Base-by-base conservation (phyloP, 2,888 invertebrate species). In the Steromphala cineraria region DNA sequence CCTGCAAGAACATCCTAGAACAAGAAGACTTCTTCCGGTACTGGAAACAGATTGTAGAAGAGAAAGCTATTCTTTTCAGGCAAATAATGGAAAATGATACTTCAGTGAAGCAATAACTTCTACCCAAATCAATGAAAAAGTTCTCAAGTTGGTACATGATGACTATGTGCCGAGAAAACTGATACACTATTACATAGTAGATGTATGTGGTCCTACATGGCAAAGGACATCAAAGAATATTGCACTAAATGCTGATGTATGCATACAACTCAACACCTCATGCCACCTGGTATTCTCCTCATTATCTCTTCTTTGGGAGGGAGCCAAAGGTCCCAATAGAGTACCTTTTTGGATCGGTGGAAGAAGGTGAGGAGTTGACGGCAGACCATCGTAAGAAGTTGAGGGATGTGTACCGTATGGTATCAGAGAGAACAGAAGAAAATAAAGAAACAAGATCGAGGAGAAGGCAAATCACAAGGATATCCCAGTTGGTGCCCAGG, bases 161-260 rank as follows among this genome's bases (percentile, higher is more conserved):
- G 79, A 1, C 80, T 88, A 7, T 36, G 36, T 36, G 36, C 36
- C 7, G 36, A 36, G 36, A 36, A 7, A 36, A 36, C 36, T 7
- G 2, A 36, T 82, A 31, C 80, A 75, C 19, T 86, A 82, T 77
- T 85, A 1, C 24, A 75, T n/a, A 24, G 21, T 13, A 81, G 89
- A 67, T 85, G 79, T 53, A 87, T 80, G 76, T 88, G 87, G 88
- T 80, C 82, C 28, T 79, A 81, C 15, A 82, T 86, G 83, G 40
- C 74, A 13, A 79, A 24, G 5, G 85, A 87, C 62, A 76, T 86
- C 15, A 67, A 81, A 17, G 53, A 71, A 4, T 84, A 80, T 13
- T 81, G 81, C 86, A 87, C 77, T 85, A 85, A 10, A 31, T 81
- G 10, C 79, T 87, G 2, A 62, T 87, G 8, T 83, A 85, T 46